Evolutionary conservation across 2,888 invertebrate species (phyloP), one percentile per base, ranked within the genome.

Genomic region (Odontomyia ornata): DNA sequence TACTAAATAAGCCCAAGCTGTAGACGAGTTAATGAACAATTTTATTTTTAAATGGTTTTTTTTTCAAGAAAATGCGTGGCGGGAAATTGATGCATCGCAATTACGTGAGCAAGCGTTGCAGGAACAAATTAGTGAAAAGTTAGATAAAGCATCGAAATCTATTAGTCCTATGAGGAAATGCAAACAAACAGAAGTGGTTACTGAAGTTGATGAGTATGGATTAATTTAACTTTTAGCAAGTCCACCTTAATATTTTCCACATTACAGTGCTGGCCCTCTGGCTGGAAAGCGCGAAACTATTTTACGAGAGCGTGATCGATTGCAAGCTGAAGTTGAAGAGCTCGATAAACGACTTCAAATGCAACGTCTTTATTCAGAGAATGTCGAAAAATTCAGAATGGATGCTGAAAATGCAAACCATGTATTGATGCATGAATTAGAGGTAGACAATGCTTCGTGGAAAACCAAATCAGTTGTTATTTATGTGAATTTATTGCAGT

Each of bases 221-320:
- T 5, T 25, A 15, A 15, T 21, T 13, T 5, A 60, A n/a, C 5
- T n/a, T 25, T 23, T 25, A 25, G 60, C 15, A 23, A 5, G 25
- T 9, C 5, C 56, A n/a, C 36, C 36, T 21, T 11, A 47, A 47
- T 46, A 21, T 47, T 21, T 11, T 23, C 23, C 23, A 9, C 25
- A 76, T 9, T 52, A 7, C 46, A 84, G 84, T 76, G 81, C 83
- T 78, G 84, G 84, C 0, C 80, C 81, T 62, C 80, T 84, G 57
- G 81, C 83, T 0, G 84, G 83, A 71, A 84, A 84, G 73, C 84
- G 83, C 76, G 84, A 84, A 52, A 84, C 83, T 11, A 84, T 84
- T 28, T 82, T 83, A 56, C 82, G 83, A 1, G 86, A 86, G 78
- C 83, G 85, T 0, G 85, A 86, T 81, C 85, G 86, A n/a, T n/a